phyloP scores from a whole-genome alignment of 2,888 invertebrate species.

The Smittia aterrima region DNA sequence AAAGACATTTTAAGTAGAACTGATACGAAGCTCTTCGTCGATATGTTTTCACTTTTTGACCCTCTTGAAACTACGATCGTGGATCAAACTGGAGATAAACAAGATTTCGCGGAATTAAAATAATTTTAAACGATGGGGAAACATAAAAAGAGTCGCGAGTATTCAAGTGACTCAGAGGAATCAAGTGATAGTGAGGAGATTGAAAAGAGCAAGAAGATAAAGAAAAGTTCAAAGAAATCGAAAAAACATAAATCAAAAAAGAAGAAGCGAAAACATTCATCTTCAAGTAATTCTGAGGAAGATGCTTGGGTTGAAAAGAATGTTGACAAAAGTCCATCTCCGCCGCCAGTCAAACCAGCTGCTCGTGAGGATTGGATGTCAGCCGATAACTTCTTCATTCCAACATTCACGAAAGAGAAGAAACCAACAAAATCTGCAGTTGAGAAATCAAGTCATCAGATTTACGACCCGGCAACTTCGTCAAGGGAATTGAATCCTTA shows the following conservation, averaged over 20 bases:
- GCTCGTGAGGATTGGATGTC: slow-evolving; percentile 78
- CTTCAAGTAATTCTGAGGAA: slow-evolving; percentile 46
- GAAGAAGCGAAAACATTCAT: slow-evolving; percentile 43
- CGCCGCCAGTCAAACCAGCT: background rate
- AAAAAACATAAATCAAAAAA: slow-evolving; percentile 45
- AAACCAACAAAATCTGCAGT: slow-evolving; percentile 54
- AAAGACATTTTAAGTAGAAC: background rate
- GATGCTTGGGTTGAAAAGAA: slow-evolving; percentile 65
- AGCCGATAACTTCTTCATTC: slow-evolving; percentile 57
- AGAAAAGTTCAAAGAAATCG: slow-evolving; percentile 46
- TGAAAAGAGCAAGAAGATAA: slow-evolving; percentile 43
- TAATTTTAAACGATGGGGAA: slow-evolving; percentile 43
- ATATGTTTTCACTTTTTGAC: too few relatives aligned
- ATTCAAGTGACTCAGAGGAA: slow-evolving; percentile 43
- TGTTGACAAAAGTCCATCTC: slow-evolving; percentile 36
- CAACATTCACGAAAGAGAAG: slow-evolving; percentile 51
- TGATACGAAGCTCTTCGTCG: background rate
- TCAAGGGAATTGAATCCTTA: slow-evolving; percentile 83
- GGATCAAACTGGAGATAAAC: background rate
- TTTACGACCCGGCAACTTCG: slow-evolving; percentile 70
- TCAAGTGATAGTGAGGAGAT: slow-evolving; percentile 52
- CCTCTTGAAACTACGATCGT: too few relatives aligned
- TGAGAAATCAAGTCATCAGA: slow-evolving; percentile 57
- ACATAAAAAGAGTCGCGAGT: slow-evolving; percentile 23
- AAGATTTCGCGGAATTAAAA: background rate